Conservation (phyloP, 2,888 invertebrate genomes). For the Eucera pruinosa region DNA sequence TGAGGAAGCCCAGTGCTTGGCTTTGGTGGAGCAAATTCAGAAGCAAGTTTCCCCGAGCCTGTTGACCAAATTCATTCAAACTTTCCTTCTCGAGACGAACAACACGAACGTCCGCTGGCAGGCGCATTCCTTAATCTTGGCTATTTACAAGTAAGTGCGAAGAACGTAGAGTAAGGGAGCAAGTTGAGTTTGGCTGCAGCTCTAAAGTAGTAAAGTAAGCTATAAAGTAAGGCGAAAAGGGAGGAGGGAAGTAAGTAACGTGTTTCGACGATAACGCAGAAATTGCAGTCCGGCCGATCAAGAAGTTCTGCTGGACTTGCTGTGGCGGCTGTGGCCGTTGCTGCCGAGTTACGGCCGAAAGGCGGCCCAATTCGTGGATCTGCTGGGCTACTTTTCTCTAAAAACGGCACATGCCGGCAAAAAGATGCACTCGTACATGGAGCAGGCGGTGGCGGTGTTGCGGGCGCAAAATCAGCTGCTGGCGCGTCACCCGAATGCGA, state of each 20-base stretch:
- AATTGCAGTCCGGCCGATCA: conserved; percentile 92
- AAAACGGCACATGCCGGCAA: conserved; percentile 90
- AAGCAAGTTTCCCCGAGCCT: conserved; percentile 86
- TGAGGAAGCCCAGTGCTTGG: conserved; percentile 88
- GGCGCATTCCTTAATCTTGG: conserved; percentile 93
- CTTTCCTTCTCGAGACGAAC: conserved; percentile 97
- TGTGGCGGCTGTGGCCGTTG: conserved; percentile 97
- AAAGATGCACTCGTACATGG: conserved; percentile 91
- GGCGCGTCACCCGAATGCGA: conserved; percentile 96
- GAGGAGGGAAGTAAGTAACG: too few species aligned
- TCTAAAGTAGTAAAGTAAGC: too few species aligned
- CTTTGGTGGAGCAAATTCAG: conserved; percentile 89
- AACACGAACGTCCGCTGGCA: conserved; percentile 97
- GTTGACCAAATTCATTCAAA: conserved; percentile 90
- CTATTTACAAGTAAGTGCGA: conserved; percentile 90
- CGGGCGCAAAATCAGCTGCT: conserved; percentile 95
- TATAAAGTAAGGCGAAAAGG: too few species aligned
- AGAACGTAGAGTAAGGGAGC: too few species aligned
- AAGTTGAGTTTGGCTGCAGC: too few species aligned
- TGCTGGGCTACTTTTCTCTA: conserved; percentile 97
- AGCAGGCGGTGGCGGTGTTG: conserved; percentile 93
- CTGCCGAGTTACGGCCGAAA: conserved; percentile 96
- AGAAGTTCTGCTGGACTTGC: conserved; percentile 90
- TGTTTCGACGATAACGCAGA: too few species aligned
- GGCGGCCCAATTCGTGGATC: conserved; percentile 98